phyloP scores from a whole-genome alignment of 2,797 vertebrate genomes.

The Lutra lutra region DNA sequence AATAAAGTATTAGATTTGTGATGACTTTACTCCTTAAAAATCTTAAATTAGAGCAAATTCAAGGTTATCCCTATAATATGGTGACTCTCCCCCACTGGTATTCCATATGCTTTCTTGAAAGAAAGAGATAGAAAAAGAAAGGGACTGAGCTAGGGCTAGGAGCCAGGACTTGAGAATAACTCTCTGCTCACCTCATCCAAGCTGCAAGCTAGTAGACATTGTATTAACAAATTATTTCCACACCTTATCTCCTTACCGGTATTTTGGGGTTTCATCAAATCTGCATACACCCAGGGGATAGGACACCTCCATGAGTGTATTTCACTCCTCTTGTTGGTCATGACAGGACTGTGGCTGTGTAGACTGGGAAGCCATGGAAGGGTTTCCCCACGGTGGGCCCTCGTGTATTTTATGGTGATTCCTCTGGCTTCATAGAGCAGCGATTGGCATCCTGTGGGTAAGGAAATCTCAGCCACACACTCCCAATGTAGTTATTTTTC shows the following conservation, averaged over 20 bases:
- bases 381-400: background rate
- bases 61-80: constrained; percentile 67
- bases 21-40: constrained; percentile 31
- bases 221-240: background rate
- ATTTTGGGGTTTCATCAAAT: background rate
- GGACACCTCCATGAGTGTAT: background rate
- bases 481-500: background rate
- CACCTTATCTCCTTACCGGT: background rate
- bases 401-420: background rate
- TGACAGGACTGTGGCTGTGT: background rate
- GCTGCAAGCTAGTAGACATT: background rate
- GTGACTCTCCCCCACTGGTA: constrained; percentile 63
- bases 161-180: constrained; percentile 49
- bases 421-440: background rate
- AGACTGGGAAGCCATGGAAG: background rate
- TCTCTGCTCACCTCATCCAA: constrained; percentile 33
- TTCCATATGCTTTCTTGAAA: constrained; percentile 74
- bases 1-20: constrained; percentile 51
- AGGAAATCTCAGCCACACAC: background rate
- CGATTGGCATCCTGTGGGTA: background rate
- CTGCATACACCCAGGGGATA: background rate
- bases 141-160: constrained; percentile 26
- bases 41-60: constrained; percentile 51
- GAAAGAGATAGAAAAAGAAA: background rate
- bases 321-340: background rate